Percentiles rank a stretch among this genome's conserved stretches.
Evolutionary conservation across 2,888 invertebrate species (phyloP).

Genomic region (Idaea dimidiata): DNA sequence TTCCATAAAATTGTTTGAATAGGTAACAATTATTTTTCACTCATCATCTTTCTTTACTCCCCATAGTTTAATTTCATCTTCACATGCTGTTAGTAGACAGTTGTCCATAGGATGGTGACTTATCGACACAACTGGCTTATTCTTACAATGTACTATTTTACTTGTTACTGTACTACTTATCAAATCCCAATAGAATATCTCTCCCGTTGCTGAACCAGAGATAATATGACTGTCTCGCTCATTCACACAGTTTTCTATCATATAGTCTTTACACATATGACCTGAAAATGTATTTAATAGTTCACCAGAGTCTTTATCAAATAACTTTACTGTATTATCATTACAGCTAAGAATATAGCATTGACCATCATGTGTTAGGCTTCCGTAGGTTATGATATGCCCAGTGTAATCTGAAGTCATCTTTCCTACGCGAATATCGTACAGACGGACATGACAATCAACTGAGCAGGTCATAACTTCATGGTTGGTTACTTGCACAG

Average conservation of each 20-base stretch:
- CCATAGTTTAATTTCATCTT: conserved; percentile 87
- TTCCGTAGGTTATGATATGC: conserved; percentile 90
- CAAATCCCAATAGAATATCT: conserved; percentile 94
- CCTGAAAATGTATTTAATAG: conserved; percentile 86
- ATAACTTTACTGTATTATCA: conserved; percentile 89
- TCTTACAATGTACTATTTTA: conserved; percentile 75
- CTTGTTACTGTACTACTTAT: conserved; percentile 82
- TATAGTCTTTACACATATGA: conserved; percentile 90
- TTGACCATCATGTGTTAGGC: conserved; percentile 95
- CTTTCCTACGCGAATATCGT: conserved; percentile 94
- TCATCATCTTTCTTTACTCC: conserved; percentile 53
- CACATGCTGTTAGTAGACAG: conserved; percentile 86
- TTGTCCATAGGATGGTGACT: conserved; percentile 90
- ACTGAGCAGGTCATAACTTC: conserved; percentile 95
- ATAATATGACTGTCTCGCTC: conserved; percentile 91
- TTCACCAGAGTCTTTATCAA: conserved; percentile 88
- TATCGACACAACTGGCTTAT: conserved; percentile 88
- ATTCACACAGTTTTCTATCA: conserved; percentile 93
- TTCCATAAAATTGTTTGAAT: no score
- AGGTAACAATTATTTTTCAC: conserved; percentile 19
- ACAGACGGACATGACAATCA: conserved; percentile 92
- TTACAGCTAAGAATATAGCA: conserved; percentile 93
- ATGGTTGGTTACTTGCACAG: conserved; percentile 90
- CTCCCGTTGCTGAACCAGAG: conserved; percentile 94
- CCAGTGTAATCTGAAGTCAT: conserved; percentile 92